A percentile compares a stretch with the other conserved stretches of the same genome.
These are phyloP conservation scores for Chrysolina americana DNA, from an alignment of 2,888 invertebrate species.

Conservation along the genomic window DNA sequence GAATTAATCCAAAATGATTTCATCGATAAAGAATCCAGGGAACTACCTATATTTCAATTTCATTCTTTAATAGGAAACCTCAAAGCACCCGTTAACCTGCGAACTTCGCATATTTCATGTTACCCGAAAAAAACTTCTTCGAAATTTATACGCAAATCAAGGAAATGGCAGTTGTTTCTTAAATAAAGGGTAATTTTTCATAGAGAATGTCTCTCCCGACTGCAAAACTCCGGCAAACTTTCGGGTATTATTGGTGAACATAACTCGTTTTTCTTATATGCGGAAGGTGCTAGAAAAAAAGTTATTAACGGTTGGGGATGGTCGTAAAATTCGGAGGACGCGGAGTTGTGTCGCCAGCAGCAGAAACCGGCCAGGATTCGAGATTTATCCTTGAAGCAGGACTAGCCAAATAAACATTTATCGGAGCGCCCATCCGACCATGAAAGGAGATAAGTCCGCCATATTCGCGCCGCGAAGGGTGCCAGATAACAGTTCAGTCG, in stretches of 20 bases:
- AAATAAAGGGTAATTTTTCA: conserved; percentile 50
- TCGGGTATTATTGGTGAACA: conserved; percentile 39
- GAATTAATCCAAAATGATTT: too few relatives aligned
- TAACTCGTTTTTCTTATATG: conserved; percentile 26
- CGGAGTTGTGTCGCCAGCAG: conserved; percentile 29
- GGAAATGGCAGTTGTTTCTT: conserved; percentile 49
- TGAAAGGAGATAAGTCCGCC: conserved; percentile 55
- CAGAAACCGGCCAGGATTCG: conserved; percentile 13
- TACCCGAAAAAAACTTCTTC: conserved; percentile 30
- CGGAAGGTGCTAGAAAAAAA: conserved; percentile 37
- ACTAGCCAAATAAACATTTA: conserved; percentile 51
- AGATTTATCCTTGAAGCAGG: conserved; percentile 48
- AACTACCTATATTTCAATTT: too few relatives aligned
- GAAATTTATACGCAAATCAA: conserved; percentile 49
- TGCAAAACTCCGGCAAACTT: conserved; percentile 39
- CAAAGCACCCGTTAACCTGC: neutral
- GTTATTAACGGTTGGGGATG: conserved; percentile 37
- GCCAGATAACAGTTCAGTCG: conserved; percentile 24
- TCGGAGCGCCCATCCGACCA: conserved; percentile 51
- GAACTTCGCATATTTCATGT: neutral
- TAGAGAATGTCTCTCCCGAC: conserved; percentile 44
- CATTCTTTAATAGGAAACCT: neutral
- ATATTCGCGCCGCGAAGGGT: conserved; percentile 38
- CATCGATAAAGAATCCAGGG: too few relatives aligned
- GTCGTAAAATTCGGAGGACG: conserved; percentile 38